Conservation (phyloP, 2,888 invertebrate species). For the Furcula furcula region DNA sequence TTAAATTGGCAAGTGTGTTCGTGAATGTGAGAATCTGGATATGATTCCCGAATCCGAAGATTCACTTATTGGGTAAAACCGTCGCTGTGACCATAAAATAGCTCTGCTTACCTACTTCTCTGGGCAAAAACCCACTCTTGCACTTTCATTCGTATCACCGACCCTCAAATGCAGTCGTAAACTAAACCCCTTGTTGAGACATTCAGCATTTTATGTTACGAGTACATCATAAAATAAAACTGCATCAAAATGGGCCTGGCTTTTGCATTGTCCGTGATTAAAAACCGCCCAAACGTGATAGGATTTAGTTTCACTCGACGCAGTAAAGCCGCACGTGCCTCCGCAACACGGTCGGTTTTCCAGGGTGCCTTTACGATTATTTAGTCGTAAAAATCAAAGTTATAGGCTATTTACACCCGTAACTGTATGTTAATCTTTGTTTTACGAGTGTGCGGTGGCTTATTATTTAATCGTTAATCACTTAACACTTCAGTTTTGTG, state of each 20-base stretch:
- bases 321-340: conserved; percentile 30
- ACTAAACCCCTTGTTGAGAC: conserved; percentile 72
- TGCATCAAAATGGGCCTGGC: conserved; percentile 74
- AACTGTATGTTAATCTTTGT: conserved; percentile 81
- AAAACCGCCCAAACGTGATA: conserved; percentile 55
- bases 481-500: conserved; percentile 66
- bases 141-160: too few relatives aligned
- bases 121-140: too few relatives aligned
- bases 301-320: conserved; percentile 21
- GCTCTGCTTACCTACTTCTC: too few relatives aligned
- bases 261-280: conserved; percentile 76
- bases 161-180: conserved; percentile 28
- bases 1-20: too few relatives aligned
- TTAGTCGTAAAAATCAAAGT: conserved; percentile 83
- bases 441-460: conserved; percentile 76
- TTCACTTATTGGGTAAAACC: too few relatives aligned
- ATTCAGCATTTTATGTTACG: conserved; percentile 78
- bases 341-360: conserved; percentile 50
- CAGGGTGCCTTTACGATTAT: conserved; percentile 82
- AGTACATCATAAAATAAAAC: conserved; percentile 79
- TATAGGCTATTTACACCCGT: conserved; percentile 81
- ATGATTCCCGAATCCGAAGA: too few relatives aligned
- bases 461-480: conserved; percentile 79
- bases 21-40: too few relatives aligned
- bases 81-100: too few relatives aligned